phyloP scores from a whole-genome alignment of 2,113 vertebrate species.

The Mastomys coucha region DNA sequence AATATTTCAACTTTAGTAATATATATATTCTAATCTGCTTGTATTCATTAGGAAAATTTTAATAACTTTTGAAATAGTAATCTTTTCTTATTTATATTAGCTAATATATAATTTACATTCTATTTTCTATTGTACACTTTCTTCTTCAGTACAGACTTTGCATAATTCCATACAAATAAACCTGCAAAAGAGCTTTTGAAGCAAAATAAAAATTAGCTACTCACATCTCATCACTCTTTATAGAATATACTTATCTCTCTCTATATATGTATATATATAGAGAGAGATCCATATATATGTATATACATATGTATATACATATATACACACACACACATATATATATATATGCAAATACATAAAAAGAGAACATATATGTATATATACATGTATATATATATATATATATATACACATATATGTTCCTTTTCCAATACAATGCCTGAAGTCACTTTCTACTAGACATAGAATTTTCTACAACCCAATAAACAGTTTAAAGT shows the following conservation, averaged over 20 bases:
- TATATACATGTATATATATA: too few species aligned
- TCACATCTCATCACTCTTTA: background rate
- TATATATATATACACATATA: background rate
- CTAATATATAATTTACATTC: background rate
- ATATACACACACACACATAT: too few species aligned
- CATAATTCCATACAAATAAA: background rate
- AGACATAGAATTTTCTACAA: background rate
- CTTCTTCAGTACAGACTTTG: background rate
- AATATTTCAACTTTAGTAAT: background rate
- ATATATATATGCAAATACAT: too few species aligned
- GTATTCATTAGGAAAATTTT: background rate
- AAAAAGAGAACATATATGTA: too few species aligned
- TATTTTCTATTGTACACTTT: background rate
- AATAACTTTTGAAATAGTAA: background rate
- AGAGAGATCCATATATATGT: too few species aligned
- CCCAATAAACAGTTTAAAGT: background rate
- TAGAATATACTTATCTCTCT: background rate
- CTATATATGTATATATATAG: too few species aligned
- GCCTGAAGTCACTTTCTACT: background rate
- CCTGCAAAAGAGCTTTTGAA: background rate
- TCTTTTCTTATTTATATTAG: background rate
- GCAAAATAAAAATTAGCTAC: background rate
- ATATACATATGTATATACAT: too few species aligned
- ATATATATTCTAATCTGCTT: background rate
- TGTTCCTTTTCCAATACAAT: background rate